phyloP scores from a whole-genome alignment of 1,140 invertebrate genomes.

The Ectropis grisescens region DNA sequence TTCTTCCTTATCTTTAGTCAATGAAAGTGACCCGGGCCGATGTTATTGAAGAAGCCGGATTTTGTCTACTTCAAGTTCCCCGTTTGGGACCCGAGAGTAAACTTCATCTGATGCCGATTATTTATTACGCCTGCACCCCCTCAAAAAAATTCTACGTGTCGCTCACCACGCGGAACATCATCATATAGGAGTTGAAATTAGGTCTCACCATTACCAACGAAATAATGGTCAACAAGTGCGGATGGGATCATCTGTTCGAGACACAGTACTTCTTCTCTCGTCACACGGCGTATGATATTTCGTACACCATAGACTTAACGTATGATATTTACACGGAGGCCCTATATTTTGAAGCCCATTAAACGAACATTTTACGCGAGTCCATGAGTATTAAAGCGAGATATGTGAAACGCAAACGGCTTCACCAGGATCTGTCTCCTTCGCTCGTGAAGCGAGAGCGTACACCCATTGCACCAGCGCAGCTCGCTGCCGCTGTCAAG shows the following conservation, averaged over 20 bases:
- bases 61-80: too few relatives aligned
- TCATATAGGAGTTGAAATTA: slow-evolving; percentile 8
- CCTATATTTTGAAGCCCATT: slow-evolving; percentile 75
- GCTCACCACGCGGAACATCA: too few relatives aligned
- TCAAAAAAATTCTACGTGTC: too few relatives aligned
- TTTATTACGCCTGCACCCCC: too few relatives aligned
- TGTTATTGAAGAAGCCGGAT: slow-evolving; percentile 92
- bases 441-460: slow-evolving; percentile 80
- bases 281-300: too few relatives aligned
- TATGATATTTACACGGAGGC: slow-evolving; percentile 93
- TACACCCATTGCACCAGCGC: slow-evolving; percentile 37
- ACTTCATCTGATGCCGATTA: too few relatives aligned
- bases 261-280: slow-evolving; percentile 94
- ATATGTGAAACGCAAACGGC: slow-evolving; percentile 81
- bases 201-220: slow-evolving; percentile 87
- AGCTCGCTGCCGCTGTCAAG: too few relatives aligned
- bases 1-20: slow-evolving; percentile 98
- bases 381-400: slow-evolving; percentile 91
- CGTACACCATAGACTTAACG: slow-evolving; percentile 93
- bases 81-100: slow-evolving; percentile 93
- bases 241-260: slow-evolving; percentile 96
- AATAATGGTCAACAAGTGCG: slow-evolving; percentile 86
- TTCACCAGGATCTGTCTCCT: slow-evolving; percentile 80
- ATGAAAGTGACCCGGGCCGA: slow-evolving; percentile 98
- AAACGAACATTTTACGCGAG: slow-evolving; percentile 86